Conservation (phyloP, 2,113 vertebrate species). For the Channa maculata region DNA sequence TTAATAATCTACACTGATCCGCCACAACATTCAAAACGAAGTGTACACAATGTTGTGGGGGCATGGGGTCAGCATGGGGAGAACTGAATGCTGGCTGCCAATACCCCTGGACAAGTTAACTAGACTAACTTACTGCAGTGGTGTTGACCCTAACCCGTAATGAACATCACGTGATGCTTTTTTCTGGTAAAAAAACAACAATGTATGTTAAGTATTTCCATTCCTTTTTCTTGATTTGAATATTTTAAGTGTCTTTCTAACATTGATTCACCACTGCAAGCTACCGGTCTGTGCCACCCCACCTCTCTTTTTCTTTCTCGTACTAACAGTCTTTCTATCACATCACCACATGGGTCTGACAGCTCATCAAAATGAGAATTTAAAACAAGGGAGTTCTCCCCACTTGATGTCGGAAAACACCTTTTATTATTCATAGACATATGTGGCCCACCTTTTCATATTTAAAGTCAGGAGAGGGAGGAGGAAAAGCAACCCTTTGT, state of each 20-base stretch:
- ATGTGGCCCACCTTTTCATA: slow-evolving; percentile 42
- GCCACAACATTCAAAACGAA: too few species aligned
- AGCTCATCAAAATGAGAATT: slow-evolving; percentile 68
- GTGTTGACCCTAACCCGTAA: too few species aligned
- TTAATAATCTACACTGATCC: too few species aligned
- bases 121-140: too few species aligned
- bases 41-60: too few species aligned
- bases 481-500: slow-evolving; percentile 53
- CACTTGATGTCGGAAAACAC: slow-evolving; percentile 62
- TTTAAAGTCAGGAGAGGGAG: slow-evolving; percentile 47
- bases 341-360: slow-evolving; percentile 62
- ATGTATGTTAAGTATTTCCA: not conserved
- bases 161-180: too few species aligned
- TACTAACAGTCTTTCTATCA: slow-evolving; percentile 49
- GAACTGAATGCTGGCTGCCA: too few species aligned
- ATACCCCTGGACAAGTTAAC: too few species aligned
- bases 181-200: too few species aligned
- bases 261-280: slow-evolving; percentile 9
- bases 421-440: slow-evolving; percentile 73
- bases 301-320: not conserved
- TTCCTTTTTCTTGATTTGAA: not conserved
- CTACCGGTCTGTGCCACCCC: slow-evolving; percentile 23
- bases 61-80: too few species aligned
- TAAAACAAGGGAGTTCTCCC: slow-evolving; percentile 53
- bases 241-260: not conserved